Percentiles rank a stretch among this genome's conserved stretches.
Conservation (phyloP, 2,113 vertebrate genomes). For the Alethe diademata region DNA sequence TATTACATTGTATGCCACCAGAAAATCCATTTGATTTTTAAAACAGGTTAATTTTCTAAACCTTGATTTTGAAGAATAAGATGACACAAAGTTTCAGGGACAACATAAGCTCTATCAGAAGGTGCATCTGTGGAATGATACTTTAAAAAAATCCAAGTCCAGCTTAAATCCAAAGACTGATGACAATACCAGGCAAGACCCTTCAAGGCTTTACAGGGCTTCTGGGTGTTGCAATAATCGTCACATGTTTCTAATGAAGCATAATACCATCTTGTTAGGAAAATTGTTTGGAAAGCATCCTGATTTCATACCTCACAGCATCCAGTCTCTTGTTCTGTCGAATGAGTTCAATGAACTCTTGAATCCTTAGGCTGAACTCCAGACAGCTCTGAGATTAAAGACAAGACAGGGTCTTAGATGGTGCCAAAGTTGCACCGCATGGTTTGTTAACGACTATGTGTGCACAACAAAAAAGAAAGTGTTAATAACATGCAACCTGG, state of each 20-base stretch:
- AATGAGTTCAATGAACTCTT: conserved; percentile 99
- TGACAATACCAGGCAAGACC: not conserved
- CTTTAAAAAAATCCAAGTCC: not conserved
- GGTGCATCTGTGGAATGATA: not conserved
- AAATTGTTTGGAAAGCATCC: conserved; percentile 1
- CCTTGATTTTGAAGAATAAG: not conserved
- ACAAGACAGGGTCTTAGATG: conserved; percentile 29
- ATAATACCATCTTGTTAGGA: not conserved
- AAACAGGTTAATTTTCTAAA: not conserved
- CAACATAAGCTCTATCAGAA: not conserved
- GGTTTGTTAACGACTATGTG: not conserved
- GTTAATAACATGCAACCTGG: conserved; percentile 7
- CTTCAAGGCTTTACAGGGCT: not conserved
- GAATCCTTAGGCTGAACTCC: conserved; percentile 98
- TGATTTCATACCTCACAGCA: conserved; percentile 87
- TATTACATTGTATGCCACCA: not conserved
- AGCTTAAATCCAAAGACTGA: not conserved
- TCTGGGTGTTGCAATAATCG: not conserved
- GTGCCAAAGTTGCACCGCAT: not conserved
- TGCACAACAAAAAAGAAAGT: not conserved
- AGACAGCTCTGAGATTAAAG: conserved; percentile 89
- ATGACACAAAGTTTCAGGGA: not conserved
- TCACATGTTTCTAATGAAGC: not conserved
- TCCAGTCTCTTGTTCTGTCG: conserved; percentile 99
- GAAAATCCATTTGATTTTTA: not conserved